Base-by-base conservation (phyloP, 1,140 invertebrate genomes). In the Eciton burchellii region DNA sequence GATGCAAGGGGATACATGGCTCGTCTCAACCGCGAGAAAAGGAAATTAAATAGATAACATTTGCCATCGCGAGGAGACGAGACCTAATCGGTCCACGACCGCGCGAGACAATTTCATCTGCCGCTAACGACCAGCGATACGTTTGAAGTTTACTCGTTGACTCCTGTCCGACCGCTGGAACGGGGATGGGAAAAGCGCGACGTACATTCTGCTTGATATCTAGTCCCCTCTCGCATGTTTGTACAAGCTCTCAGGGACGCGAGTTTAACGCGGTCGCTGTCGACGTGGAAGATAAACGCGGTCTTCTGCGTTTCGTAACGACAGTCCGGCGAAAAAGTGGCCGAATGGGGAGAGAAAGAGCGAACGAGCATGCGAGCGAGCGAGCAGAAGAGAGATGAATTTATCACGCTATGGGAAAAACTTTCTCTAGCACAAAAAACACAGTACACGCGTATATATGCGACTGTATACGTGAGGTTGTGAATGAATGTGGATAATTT, bases 1-100 rank as follows among this genome's bases (percentile, higher is more conserved):
- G n/a, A n/a, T n/a, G n/a, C n/a, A n/a, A n/a, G n/a, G n/a, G n/a
- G n/a, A n/a, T n/a, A n/a, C n/a, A 72, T 19, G 59, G 59, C 47
- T 62, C 72, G 74, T 77, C 74, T 84, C 65, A 83, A 47, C 73
- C 52, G 14, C 41, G 60, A 82, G 79, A 35, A 84, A 82, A 89
- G 89, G 88, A 91, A 91, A 91, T 91, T 91, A 91, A 91, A 91
- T 90, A 91, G 90, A 91, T 91, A 91, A 90, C 87, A 90, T 89
- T 90, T 85, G 83, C 84, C 83, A 84, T 85, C 82, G 73, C 83
- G 84, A 88, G 57, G 59, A 71, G 70, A 52, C 49, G 85, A 43
- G 82, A 88, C 71, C 82, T 88, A 88, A 88, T 87, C 86, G 84
- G 68, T 60, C 60, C 81, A 73, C 73, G 81, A 72, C 56, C 86